These are phyloP conservation scores for Alethe diademata DNA, from an alignment of 2,113 vertebrate genomes.

Conservation along the genomic window DNA sequence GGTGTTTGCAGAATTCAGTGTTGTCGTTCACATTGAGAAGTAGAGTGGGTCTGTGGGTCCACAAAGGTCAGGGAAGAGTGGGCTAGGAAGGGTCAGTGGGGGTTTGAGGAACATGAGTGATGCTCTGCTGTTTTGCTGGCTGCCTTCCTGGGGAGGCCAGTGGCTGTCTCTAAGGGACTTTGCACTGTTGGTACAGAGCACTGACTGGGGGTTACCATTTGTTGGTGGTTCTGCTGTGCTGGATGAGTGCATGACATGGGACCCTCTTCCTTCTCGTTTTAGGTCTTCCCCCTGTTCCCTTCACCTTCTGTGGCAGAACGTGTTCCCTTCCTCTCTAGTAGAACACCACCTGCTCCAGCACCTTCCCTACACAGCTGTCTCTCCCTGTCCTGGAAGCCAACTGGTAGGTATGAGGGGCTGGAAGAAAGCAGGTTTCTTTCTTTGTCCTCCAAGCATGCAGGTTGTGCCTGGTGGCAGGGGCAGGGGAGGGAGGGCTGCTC, in stretches of 20 bases:
- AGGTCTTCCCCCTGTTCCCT: not conserved
- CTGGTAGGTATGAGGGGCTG: not conserved
- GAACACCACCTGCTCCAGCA: accelerated
- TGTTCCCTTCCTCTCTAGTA: not conserved
- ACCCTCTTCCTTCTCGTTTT: not conserved
- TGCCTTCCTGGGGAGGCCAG: not conserved
- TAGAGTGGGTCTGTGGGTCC: not conserved
- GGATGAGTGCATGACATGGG: not conserved
- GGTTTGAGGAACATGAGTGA: not conserved
- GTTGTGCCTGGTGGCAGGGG: not conserved
- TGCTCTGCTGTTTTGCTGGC: not conserved
- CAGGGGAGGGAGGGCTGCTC: accelerated
- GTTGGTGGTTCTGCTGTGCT: not conserved
- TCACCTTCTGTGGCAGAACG: not conserved
- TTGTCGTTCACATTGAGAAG: not conserved
- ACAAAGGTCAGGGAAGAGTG: not conserved
- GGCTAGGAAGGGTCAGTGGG: not conserved
- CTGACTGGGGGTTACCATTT: not conserved
- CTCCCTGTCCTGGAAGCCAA: not conserved
- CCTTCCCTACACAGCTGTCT: not conserved
- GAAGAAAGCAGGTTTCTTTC: not conserved
- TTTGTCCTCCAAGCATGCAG: not conserved
- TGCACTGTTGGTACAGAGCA: not conserved
- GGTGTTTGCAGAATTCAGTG: not conserved
- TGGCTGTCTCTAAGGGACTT: not conserved